A percentile compares a stretch with the other conserved stretches of the same genome.
Conservation (phyloP, 2,888 invertebrate genomes). For the Eupithecia centaureata region DNA sequence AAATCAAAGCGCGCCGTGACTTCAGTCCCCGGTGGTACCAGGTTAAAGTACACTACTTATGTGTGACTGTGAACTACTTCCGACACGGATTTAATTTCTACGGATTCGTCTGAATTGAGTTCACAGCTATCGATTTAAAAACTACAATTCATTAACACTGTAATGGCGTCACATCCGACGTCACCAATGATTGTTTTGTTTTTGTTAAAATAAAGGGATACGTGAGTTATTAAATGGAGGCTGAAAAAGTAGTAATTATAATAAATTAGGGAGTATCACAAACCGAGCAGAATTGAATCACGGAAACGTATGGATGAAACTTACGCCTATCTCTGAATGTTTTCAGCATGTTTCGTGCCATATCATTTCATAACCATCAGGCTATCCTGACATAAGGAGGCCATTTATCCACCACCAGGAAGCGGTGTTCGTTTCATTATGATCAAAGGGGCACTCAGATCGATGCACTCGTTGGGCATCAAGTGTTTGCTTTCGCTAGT, state of each 20-base stretch:
- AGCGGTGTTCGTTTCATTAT: slow-evolving; percentile 55
- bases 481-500: slow-evolving; percentile 40
- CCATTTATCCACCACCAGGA: slow-evolving; percentile 69
- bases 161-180: slow-evolving; percentile 7
- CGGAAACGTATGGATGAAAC: slow-evolving; percentile 18
- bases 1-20: slow-evolving; percentile 27
- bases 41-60: slow-evolving; percentile 39
- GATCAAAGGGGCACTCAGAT: slow-evolving; percentile 70
- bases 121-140: slow-evolving; percentile 46
- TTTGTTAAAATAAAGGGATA: not conserved
- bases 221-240: not conserved
- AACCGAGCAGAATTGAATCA: slow-evolving; percentile 14
- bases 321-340: slow-evolving; percentile 16
- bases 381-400: slow-evolving; percentile 53
- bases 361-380: slow-evolving; percentile 49
- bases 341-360: slow-evolving; percentile 36
- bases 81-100: slow-evolving; percentile 47
- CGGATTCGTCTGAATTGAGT: slow-evolving; percentile 50
- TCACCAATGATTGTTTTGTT: not conserved
- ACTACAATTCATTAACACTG: slow-evolving; percentile 35
- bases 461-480: slow-evolving; percentile 49
- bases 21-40: slow-evolving; percentile 25
- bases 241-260: not conserved
- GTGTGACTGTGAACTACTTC: slow-evolving; percentile 40
- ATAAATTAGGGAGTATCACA: not conserved